phyloP scores from a whole-genome alignment of 2,888 invertebrate species.

The Chrysolina haemoptera region DNA sequence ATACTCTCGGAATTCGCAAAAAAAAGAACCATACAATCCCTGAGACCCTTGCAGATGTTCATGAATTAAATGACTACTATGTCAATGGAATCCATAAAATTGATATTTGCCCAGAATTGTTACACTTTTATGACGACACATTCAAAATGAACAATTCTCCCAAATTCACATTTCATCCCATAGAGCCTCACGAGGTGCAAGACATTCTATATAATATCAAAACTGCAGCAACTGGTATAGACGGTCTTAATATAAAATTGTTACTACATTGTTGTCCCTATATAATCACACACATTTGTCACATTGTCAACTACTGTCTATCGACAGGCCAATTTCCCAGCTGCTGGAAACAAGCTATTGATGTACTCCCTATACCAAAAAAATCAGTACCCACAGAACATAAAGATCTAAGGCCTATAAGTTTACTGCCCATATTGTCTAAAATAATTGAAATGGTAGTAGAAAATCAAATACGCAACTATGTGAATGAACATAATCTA shows the following conservation, averaged over 20 bases:
- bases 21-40: background rate
- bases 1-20: background rate
- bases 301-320: background rate
- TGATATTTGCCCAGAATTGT: background rate
- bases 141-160: background rate
- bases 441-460: background rate
- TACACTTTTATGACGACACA: background rate
- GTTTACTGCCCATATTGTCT: background rate
- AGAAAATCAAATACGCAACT: background rate
- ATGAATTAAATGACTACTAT: background rate
- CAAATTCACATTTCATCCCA: background rate
- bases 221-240: background rate
- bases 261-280: background rate
- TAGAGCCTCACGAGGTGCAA: background rate
- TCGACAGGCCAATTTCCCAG: background rate
- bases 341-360: background rate
- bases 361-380: background rate
- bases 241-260: background rate
- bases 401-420: too few relatives aligned
- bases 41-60: background rate
- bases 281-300: background rate
- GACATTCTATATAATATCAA: background rate
- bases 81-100: background rate
- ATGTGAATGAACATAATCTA: too few relatives aligned
- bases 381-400: background rate